phyloP scores from a whole-genome alignment of 2,113 vertebrate species.

The Prochilodus magdalenae region DNA sequence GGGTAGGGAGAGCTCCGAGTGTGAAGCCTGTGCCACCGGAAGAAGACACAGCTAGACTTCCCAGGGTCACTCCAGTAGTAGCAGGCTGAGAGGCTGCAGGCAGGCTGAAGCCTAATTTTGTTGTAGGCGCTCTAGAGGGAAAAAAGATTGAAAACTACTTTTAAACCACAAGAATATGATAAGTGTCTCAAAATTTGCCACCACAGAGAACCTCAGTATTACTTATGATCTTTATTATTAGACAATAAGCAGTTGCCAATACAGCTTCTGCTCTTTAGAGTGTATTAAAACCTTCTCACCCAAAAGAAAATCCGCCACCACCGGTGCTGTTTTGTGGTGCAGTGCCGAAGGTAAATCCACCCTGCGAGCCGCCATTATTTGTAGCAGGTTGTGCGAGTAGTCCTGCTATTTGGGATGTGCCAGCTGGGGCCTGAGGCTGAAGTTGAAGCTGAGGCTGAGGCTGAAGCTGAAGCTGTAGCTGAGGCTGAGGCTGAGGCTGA shows the following conservation, averaged over 20 bases:
- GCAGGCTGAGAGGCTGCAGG: constrained; percentile 69
- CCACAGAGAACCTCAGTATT: background rate
- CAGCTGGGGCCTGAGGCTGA: constrained; percentile 59
- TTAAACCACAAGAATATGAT: background rate
- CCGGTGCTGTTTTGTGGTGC: constrained; percentile 66
- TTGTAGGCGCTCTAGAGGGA: constrained; percentile 59
- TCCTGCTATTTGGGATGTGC: constrained; percentile 63
- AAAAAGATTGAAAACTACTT: background rate
- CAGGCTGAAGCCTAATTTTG: constrained; percentile 74
- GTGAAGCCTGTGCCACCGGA: constrained; percentile 67
- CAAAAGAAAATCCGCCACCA: constrained; percentile 77
- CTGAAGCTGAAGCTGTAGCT: background rate
- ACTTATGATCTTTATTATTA: background rate
- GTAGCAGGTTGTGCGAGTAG: constrained; percentile 74
- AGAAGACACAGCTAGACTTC: constrained; percentile 66
- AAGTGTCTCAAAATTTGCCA: background rate
- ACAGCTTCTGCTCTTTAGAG: no score
- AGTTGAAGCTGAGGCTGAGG: background rate
- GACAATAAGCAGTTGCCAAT: background rate
- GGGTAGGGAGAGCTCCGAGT: constrained; percentile 61
- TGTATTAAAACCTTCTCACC: constrained; percentile 60
- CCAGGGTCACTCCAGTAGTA: constrained; percentile 74
- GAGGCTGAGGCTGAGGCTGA: background rate
- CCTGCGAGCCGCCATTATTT: constrained; percentile 56
- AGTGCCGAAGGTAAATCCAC: constrained; percentile 82